These are phyloP conservation scores for Ciconia boyciana DNA, from an alignment of 2,113 vertebrate species.

Conservation along the genomic window DNA sequence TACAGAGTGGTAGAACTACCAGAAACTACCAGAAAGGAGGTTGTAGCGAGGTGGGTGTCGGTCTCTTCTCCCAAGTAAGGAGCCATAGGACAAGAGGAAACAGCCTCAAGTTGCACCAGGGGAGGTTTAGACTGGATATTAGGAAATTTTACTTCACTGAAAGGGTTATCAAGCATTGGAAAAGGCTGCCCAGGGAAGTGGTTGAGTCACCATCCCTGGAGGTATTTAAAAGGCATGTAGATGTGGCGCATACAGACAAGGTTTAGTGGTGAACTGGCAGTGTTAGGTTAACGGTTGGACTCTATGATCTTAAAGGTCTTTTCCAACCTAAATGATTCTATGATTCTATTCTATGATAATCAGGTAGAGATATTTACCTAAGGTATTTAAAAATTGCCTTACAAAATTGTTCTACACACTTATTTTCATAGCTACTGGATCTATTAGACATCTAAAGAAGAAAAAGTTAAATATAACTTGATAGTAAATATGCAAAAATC, in stretches of 20 bases:
- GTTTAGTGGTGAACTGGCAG: background rate
- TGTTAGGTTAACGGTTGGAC: background rate
- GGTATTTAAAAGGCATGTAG: background rate
- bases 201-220: background rate
- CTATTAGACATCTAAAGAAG: background rate
- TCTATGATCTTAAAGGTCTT: background rate
- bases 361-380: background rate
- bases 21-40: background rate
- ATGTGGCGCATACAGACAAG: background rate
- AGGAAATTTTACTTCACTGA: background rate
- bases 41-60: background rate
- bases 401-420: background rate
- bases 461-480: background rate
- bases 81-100: background rate
- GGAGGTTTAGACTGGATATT: no score
- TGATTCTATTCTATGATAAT: background rate
- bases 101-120: background rate
- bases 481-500: background rate
- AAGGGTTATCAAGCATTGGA: background rate
- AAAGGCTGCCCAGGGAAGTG: background rate
- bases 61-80: background rate
- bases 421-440: background rate
- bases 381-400: background rate
- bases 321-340: background rate
- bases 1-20: no score